Conservation (phyloP, 2,797 vertebrate genomes). For the Tapera naevia region DNA sequence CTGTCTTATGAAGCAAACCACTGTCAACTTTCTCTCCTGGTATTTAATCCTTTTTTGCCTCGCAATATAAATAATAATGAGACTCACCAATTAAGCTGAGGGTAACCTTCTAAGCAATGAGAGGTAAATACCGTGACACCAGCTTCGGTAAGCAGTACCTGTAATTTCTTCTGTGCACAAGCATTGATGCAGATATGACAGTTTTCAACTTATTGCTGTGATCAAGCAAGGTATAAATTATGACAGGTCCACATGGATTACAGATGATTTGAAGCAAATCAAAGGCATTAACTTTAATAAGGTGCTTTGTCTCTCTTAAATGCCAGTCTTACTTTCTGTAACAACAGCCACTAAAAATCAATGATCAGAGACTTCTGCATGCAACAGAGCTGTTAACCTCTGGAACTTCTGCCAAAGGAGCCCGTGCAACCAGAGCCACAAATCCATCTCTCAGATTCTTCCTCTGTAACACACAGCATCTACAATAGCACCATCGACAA, state of each 20-base stretch:
- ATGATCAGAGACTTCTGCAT: not conserved
- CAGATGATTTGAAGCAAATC: constrained; percentile 51
- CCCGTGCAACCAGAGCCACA: not conserved
- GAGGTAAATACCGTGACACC: constrained; percentile 25
- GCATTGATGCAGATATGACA: constrained; percentile 7
- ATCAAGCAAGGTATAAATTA: constrained; percentile 42
- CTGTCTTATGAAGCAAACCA: constrained; percentile 59
- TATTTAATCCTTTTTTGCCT: constrained; percentile 36
- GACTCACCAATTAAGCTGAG: constrained; percentile 51
- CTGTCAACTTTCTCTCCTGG: constrained; percentile 28
- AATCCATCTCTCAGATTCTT: not conserved
- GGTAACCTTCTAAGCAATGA: constrained; percentile 16
- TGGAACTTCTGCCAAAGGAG: not conserved
- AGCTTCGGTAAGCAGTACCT: not conserved
- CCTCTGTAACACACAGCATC: not conserved
- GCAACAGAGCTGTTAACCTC: constrained; percentile 2
- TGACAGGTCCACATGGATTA: constrained; percentile 32
- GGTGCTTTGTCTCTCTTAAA: constrained; percentile 43
- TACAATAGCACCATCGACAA: not conserved
- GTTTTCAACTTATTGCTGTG: constrained; percentile 1
- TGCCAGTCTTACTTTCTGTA: not conserved
- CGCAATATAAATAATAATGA: constrained; percentile 39
- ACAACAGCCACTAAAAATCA: constrained; percentile 44
- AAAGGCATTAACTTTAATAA: constrained; percentile 54
- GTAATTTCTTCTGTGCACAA: constrained; percentile 21